A percentile compares a stretch with the other conserved stretches of the same genome.
Conservation (phyloP, 2,888 invertebrate species). For the Agonum fuliginosum region DNA sequence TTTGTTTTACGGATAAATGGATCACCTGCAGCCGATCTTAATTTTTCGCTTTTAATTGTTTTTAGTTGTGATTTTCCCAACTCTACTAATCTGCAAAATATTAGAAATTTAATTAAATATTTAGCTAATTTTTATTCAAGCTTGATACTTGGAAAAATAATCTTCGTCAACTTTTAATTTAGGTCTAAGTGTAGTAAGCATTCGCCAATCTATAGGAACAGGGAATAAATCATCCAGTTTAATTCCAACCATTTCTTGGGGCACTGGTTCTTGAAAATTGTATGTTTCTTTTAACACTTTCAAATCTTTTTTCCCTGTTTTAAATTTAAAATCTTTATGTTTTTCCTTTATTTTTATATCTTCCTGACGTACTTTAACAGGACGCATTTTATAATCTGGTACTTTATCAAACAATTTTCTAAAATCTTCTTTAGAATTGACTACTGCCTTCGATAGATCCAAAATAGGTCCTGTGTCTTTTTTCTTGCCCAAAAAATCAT, state of each 20-base stretch:
- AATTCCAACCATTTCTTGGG: conserved; percentile 85
- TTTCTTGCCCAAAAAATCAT: conserved; percentile 89
- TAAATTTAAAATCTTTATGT: conserved; percentile 82
- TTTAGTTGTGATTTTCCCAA: conserved; percentile 86
- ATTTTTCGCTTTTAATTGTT: conserved; percentile 83
- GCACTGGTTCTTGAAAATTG: conserved; percentile 85
- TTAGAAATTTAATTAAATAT: not conserved
- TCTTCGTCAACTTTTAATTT: conserved; percentile 90
- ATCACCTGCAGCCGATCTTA: conserved; percentile 78
- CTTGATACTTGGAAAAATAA: conserved; percentile 84
- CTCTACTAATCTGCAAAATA: conserved; percentile 81
- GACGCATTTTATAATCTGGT: conserved; percentile 91
- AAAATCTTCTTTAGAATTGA: conserved; percentile 88
- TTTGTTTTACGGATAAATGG: conserved; percentile 85
- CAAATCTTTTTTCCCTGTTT: conserved; percentile 83
- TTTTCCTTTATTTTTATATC: conserved; percentile 86
- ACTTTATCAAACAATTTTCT: conserved; percentile 88
- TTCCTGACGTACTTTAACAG: conserved; percentile 87
- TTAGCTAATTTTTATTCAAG: not conserved
- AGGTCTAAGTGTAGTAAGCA: conserved; percentile 91
- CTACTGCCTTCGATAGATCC: conserved; percentile 87
- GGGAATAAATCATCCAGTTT: conserved; percentile 86
- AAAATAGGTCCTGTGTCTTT: conserved; percentile 89
- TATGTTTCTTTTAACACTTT: conserved; percentile 79
- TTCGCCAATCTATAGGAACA: conserved; percentile 93